Evolutionary conservation across 2,888 invertebrate species (phyloP), one percentile per base, ranked within the genome.

Genomic region (Eretmocerus hayati): DNA sequence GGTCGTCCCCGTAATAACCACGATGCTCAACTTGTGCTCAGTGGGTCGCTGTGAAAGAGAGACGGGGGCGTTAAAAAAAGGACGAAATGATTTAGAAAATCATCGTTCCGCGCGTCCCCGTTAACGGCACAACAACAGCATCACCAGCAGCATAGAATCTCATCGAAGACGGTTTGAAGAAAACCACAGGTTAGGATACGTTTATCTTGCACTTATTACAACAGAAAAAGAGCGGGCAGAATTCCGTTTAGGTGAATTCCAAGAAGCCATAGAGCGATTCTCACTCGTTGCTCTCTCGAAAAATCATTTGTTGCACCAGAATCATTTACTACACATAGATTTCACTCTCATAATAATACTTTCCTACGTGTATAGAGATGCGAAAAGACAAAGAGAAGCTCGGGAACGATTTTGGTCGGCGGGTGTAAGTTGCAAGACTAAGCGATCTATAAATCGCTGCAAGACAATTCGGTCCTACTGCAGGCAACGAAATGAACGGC

Each of bases 141-240:
- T 6, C 26, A 26, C 8, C 26, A 6, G 26, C 26, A 11, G 26
- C 26, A 11, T 11, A 11, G 8, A 11, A 26, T 6, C 26, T 9
- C 26, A 26, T 26, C 26, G 6, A n/a, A n/a, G n/a, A n/a, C 26
- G 6, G 11, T 6, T 26, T 26, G 11, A 26, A 26, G 26, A 32
- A 53, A 53, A 53, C 47, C 35, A 53, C 23, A 48, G 53, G 48
- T 45, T 48, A n/a, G 40, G 43, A 18, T 37, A 15, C 51, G 47
- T 51, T 51, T 51, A 51, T 48, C 47, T 31, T 42, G 50, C 45
- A 50, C 49, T 53, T 31, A 47, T 53, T 53, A 53, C 49, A 41
- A 49, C 40, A 38, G 38, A 35, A 30, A 16, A 13, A 38, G 15
- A 16, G 26, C 18, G 21, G 39, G 38, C 46, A 47, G n/a, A n/a